Base-by-base conservation (phyloP, 2,888 invertebrate genomes). In the Dryocosmus kuriphilus region DNA sequence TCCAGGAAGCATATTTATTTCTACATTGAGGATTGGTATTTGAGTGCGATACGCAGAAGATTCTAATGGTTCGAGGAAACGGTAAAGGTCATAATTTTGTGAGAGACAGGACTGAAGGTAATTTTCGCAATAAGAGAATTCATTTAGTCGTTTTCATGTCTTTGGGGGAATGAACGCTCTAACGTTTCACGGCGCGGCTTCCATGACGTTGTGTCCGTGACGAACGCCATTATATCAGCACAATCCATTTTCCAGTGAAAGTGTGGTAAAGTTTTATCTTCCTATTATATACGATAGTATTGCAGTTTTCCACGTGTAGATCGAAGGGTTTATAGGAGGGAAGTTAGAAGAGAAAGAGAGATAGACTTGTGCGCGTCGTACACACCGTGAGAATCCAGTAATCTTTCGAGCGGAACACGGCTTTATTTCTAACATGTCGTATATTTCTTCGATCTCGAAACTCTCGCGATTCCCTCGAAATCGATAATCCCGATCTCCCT, bases 351-450 rank as follows among this genome's bases (percentile, higher is more conserved):
- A 27, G 74, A 67, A 57, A 65, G 65, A 75, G 35, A 51, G 77
- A 80, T 57, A 71, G 75, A 78, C 80, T 73, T 80, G 76, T 78
- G 75, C 78, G 75, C 63, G n/a, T 80, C 60, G 75, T 46, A 76
- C 63, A 75, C 63, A 75, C 62, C 14, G 38, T 74, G 77, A 76
- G 76, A 78, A 78, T 80, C 80, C 80, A 75, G 80, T 77, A 78
- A 78, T 80, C 75, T 78, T 80, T 75, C 80, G 76, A 51, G 78
- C 78, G 76, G 75, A 80, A 78, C 78, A 71, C 30, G 78, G 76
- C 80, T 78, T 76, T 80, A 78, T 80, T 80, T 80, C 77, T 77
- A 74, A 51, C 73, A 73, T 76, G 71, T 67, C 79, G 75, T 60
- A 73, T 71, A 71, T 71, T 71, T 71, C 71, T 71, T 51, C 27